phyloP scores from a whole-genome alignment of 64 coral and sea anemone species.

The Pachyseris speciosa region DNA sequence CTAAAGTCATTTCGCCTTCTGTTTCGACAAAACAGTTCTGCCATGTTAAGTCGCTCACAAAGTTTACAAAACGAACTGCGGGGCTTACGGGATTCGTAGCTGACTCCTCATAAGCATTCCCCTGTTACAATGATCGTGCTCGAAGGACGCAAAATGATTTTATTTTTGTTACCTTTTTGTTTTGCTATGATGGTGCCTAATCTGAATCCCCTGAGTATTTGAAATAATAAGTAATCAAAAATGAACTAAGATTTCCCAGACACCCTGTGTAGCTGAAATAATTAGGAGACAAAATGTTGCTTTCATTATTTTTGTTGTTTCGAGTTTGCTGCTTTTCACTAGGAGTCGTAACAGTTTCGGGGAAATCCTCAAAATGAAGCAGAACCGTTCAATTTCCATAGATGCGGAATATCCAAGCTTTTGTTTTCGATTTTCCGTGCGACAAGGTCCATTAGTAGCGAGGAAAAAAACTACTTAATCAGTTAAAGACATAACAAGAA shows the following conservation, averaged over 20 bases:
- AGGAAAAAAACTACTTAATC: slow-evolving; percentile 70
- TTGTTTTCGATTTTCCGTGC: neutral
- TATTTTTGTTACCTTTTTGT: neutral
- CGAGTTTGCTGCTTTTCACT: neutral
- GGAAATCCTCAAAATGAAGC: neutral
- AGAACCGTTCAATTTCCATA: neutral
- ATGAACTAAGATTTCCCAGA: slow-evolving; percentile 23
- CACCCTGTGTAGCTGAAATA: slow-evolving; percentile 15
- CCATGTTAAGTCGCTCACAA: neutral
- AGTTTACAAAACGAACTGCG: neutral
- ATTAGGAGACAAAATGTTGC: slow-evolving; percentile 16
- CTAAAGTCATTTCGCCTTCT: slow-evolving; percentile 4
- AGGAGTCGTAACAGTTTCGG: neutral
- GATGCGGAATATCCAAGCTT: neutral
- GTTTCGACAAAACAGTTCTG: neutral
- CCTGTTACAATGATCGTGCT: neutral
- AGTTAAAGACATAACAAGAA: slow-evolving; percentile 93
- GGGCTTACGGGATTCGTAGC: too few species aligned
- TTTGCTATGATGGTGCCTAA: slow-evolving; percentile 46
- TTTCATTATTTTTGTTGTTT: neutral
- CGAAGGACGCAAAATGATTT: neutral
- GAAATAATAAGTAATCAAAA: slow-evolving; percentile 49
- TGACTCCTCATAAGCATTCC: neutral
- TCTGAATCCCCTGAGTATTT: slow-evolving; percentile 29
- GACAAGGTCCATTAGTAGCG: neutral